A percentile compares a stretch with the other conserved stretches of the same genome.
Conservation (phyloP, 2,888 invertebrate species). For the Hartigia nigra region DNA sequence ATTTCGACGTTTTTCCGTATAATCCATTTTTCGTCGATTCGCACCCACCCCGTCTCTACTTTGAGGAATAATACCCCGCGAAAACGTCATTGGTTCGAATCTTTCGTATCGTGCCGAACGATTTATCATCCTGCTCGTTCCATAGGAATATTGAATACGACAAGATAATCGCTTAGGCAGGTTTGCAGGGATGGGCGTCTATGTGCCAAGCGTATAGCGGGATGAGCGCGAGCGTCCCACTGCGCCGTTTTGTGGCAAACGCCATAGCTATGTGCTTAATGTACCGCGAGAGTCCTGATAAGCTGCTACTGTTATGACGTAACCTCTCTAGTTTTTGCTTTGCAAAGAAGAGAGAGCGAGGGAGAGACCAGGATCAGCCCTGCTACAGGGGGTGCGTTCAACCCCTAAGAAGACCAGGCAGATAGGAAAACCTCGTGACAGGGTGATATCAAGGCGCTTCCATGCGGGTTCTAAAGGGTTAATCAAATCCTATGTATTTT, state of each 20-base stretch:
- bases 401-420: background rate
- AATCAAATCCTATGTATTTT: background rate
- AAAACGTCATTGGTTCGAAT: conserved; percentile 38
- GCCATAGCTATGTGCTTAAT: conserved; percentile 62
- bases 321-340: conserved; percentile 47
- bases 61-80: background rate
- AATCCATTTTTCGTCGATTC: background rate
- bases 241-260: conserved; percentile 31
- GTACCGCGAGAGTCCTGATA: conserved; percentile 64
- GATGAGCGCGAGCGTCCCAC: conserved; percentile 23
- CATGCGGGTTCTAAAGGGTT: conserved; percentile 8
- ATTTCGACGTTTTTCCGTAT: background rate
- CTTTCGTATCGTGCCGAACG: conserved; percentile 56
- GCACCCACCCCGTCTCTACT: background rate
- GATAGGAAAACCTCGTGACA: background rate
- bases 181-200: conserved; percentile 26
- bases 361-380: background rate
- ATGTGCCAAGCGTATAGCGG: background rate
- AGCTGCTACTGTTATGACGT: conserved; percentile 56
- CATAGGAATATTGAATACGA: conserved; percentile 67
- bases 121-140: conserved; percentile 65
- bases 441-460: background rate
- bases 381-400: background rate
- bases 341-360: background rate
- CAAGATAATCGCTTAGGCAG: conserved; percentile 64